A percentile compares a stretch with the other conserved stretches of the same genome.
These are phyloP conservation scores for Bombyx mori DNA, from an alignment of 1,140 invertebrate genomes.

Conservation along the genomic window ASM3026992v2 NC_085131.1:8527501-8528000, in stretches of 20 bases:
- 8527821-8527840: constrained; percentile 93
- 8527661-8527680: too few species aligned
- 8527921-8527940: too few species aligned
- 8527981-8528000: constrained; percentile 93
- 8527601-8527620: too few species aligned
- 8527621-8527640: too few species aligned
- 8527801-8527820: constrained; percentile 94
- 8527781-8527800: constrained; percentile 91
- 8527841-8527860: constrained; percentile 93
- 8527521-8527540: constrained; percentile 91
- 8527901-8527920: too few species aligned
- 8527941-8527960: constrained; percentile 1
- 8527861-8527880: constrained; percentile 84
- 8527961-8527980: constrained; percentile 80
- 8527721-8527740: constrained; percentile 89
- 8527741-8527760: constrained; percentile 92
- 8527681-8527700: background rate
- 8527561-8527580: constrained; percentile 84
- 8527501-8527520: constrained; percentile 92
- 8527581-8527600: constrained; percentile 3
- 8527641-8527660: too few species aligned
- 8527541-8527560: constrained; percentile 89
- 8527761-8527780: constrained; percentile 95
- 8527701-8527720: constrained; percentile 86
- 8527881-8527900: constrained; percentile 74